Percentiles rank a stretch among this genome's conserved stretches.
Conservation (phyloP, 2,113 vertebrate genomes). For the Asarcornis scutulata region DNA sequence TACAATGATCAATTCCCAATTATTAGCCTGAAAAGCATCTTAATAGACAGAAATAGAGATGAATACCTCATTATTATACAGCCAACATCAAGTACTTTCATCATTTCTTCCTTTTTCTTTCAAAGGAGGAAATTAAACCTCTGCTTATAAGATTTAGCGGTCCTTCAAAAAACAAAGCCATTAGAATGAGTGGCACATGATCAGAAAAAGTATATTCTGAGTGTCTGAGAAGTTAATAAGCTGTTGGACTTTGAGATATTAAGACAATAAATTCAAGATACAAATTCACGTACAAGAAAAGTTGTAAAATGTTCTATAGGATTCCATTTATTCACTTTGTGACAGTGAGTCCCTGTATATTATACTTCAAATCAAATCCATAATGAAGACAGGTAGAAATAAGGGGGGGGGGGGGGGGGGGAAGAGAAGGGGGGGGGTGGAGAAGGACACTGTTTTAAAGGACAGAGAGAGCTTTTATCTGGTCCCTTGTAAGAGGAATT, state of each 20-base stretch:
- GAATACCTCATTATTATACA: slow-evolving; percentile 70
- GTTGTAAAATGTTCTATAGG: slow-evolving; percentile 13
- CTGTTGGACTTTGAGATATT: slow-evolving; percentile 77
- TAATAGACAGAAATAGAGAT: slow-evolving; percentile 77
- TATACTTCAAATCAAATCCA: slow-evolving; percentile 33
- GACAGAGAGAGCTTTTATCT: not conserved
- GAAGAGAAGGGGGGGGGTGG: not conserved
- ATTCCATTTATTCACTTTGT: slow-evolving; percentile 44
- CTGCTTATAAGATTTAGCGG: slow-evolving; percentile 73
- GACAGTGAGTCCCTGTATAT: not conserved
- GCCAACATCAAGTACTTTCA: slow-evolving; percentile 63
- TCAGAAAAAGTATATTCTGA: slow-evolving; percentile 60
- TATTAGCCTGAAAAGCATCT: slow-evolving; percentile 78
- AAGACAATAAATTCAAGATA: slow-evolving; percentile 77
- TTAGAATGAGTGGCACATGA: slow-evolving; percentile 68
- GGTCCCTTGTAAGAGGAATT: not conserved
- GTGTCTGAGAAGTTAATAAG: slow-evolving; percentile 73
- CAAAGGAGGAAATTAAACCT: slow-evolving; percentile 75
- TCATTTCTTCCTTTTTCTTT: slow-evolving; percentile 65
- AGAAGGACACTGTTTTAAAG: not conserved
- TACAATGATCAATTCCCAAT: slow-evolving; percentile 76
- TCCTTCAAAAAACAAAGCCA: slow-evolving; percentile 74
- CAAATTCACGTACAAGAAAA: slow-evolving; percentile 56
- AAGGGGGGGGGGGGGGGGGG: not conserved
- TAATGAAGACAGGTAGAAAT: not conserved